These are phyloP conservation scores for Sebastes nivosus DNA, from an alignment of 2,797 vertebrate genomes.

Conservation along the genomic window DNA sequence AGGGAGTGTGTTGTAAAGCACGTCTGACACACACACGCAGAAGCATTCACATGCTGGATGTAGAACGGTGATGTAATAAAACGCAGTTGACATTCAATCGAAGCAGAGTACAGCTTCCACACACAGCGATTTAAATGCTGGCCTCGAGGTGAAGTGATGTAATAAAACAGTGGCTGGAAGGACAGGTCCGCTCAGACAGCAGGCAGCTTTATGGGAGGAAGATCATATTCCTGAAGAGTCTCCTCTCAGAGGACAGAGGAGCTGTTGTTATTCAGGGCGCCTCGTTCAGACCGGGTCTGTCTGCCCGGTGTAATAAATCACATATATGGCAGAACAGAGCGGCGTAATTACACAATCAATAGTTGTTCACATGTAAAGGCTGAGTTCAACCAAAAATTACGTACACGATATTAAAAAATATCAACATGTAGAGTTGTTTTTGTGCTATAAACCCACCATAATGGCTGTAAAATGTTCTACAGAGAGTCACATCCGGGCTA, in stretches of 20 bases:
- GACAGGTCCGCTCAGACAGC: constrained; percentile 32
- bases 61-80: constrained; percentile 23
- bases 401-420: background rate
- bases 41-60: background rate
- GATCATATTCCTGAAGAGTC: constrained; percentile 58
- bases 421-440: background rate
- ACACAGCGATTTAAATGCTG: constrained; percentile 9
- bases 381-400: background rate
- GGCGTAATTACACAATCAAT: background rate
- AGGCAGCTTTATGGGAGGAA: constrained; percentile 52
- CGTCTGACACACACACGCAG: background rate
- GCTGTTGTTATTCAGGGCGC: constrained; percentile 45
- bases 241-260: constrained; percentile 60
- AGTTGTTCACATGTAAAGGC: constrained; percentile 7
- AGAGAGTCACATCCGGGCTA: background rate
- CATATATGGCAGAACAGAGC: background rate
- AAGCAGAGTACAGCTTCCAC: background rate
- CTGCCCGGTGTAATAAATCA: constrained; percentile 24
- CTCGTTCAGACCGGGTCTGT: constrained; percentile 1
- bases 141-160: constrained; percentile 10
- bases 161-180: constrained; percentile 20
- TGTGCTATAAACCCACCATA: background rate
- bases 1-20: background rate
- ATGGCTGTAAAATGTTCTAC: background rate
- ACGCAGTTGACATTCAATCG: constrained; percentile 19